A percentile compares a stretch with the other conserved stretches of the same genome.
These are phyloP conservation scores for Pilophorus perplexus DNA, from an alignment of 2,888 invertebrate species.

Conservation along the genomic window DNA sequence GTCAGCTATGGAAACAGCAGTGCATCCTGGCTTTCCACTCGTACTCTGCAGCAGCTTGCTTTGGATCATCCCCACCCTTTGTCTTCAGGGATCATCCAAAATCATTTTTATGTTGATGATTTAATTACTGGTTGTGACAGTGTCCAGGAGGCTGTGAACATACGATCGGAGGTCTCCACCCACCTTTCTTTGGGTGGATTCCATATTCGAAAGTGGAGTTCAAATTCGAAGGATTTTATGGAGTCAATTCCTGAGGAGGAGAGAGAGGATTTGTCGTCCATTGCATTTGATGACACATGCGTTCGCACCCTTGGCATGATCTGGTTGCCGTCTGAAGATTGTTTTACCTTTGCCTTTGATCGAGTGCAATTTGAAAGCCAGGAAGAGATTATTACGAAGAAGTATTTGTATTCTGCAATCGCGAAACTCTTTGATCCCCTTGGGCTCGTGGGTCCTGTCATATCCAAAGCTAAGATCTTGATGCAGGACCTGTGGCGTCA, in stretches of 20 bases:
- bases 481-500: slow-evolving; percentile 24
- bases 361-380: not conserved
- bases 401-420: not conserved
- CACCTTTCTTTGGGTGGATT: slow-evolving; percentile 8
- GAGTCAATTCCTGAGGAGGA: not conserved
- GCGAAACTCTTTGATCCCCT: slow-evolving; percentile 20
- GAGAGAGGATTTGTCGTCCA: not conserved
- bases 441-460: slow-evolving; percentile 20
- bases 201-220: slow-evolving; percentile 21
- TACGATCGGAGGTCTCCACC: not conserved
- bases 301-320: slow-evolving; percentile 19
- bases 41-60: slow-evolving; percentile 20
- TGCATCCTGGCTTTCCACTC: slow-evolving; percentile 41
- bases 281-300: slow-evolving; percentile 5
- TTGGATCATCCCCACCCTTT: not conserved
- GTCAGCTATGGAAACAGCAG: slow-evolving; percentile 49
- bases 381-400: not conserved
- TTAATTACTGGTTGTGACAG: slow-evolving; percentile 3
- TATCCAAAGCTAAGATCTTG: slow-evolving; percentile 9
- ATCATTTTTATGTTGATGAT: slow-evolving; percentile 24
- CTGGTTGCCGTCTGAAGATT: slow-evolving; percentile 16
- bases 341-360: slow-evolving; percentile 12
- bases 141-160: not conserved
- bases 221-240: not conserved
- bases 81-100: not conserved